Evolutionary conservation across 1,140 invertebrate species (phyloP).

Genomic region (Drosophila serrata): DNA sequence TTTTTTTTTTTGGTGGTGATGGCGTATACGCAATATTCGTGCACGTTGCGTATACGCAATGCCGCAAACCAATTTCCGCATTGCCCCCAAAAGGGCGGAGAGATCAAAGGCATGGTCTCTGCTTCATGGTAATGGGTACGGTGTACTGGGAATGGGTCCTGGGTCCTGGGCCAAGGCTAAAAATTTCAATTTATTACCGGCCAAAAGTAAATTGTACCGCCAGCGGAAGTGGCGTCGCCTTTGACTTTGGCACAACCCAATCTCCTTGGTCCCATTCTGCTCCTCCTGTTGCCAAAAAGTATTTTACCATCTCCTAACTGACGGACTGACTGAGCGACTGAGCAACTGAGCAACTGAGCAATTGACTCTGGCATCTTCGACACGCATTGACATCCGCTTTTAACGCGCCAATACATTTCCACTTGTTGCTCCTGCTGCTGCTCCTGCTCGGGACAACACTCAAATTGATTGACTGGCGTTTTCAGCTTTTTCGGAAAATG

Average conservation of each 20-base stretch:
- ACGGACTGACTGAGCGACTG: constrained; percentile 3
- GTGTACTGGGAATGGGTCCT: too few relatives aligned
- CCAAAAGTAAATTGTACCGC: constrained; percentile 69
- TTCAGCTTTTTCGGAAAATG: constrained; percentile 21
- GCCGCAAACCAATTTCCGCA: constrained; percentile 76
- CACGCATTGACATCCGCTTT: constrained; percentile 62
- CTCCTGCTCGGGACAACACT: constrained; percentile 48
- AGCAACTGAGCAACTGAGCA: constrained; percentile 1
- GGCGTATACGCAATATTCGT: constrained; percentile 8
- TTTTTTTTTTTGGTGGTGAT: too few relatives aligned
- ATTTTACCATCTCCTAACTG: constrained; percentile 31
- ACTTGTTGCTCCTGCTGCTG: constrained; percentile 37
- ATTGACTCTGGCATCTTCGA: constrained; percentile 43
- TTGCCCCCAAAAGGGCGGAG: constrained; percentile 58
- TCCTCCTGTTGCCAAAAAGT: constrained; percentile 6
- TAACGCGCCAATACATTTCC: constrained; percentile 61
- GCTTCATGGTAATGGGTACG: neutral
- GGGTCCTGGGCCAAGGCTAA: constrained; percentile 24
- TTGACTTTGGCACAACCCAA: constrained; percentile 52
- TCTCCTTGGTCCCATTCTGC: constrained; percentile 8
- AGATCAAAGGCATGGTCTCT: constrained; percentile 67
- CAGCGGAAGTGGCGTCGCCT: constrained; percentile 71
- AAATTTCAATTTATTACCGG: constrained; percentile 80
- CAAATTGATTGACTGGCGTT: constrained; percentile 73
- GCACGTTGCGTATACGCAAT: constrained; percentile 30